Evolutionary conservation across 2,113 vertebrate species (phyloP).

Genomic region (Datnioides undecimradiatus): DNA sequence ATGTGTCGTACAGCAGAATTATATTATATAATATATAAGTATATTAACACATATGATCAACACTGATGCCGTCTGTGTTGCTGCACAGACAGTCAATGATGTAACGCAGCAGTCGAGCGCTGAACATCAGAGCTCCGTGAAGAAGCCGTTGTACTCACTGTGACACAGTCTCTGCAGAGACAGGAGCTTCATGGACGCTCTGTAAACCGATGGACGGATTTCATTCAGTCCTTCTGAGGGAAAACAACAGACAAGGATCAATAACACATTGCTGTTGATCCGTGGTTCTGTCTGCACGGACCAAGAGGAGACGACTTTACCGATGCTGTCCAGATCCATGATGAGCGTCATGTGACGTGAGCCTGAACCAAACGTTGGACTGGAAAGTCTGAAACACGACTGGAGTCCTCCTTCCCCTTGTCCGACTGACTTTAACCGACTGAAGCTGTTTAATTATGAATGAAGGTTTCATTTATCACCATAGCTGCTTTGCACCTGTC

Average conservation of each 20-base stretch:
- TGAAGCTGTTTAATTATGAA: slow-evolving; percentile 54
- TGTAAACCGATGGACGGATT: slow-evolving; percentile 83
- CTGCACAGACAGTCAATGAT: too few species aligned
- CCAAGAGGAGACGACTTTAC: slow-evolving; percentile 57
- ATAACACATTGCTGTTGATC: too few species aligned
- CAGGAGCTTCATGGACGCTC: slow-evolving; percentile 86
- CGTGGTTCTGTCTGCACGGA: too few species aligned
- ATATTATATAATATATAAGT: too few species aligned
- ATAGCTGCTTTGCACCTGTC: slow-evolving; percentile 22
- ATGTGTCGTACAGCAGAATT: too few species aligned
- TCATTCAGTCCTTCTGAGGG: slow-evolving; percentile 77
- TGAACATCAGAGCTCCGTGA: too few species aligned
- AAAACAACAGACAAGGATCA: too few species aligned
- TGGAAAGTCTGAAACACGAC: too few species aligned
- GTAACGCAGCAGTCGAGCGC: too few species aligned
- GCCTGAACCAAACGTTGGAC: not conserved
- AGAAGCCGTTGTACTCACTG: slow-evolving; percentile 84
- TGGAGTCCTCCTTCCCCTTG: not conserved
- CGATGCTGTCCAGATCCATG: slow-evolving; percentile 72
- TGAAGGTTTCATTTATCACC: slow-evolving; percentile 46
- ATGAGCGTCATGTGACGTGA: fast-evolving
- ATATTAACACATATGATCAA: too few species aligned
- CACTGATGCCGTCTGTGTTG: too few species aligned
- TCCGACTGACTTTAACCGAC: not conserved
- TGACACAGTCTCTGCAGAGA: slow-evolving; percentile 87